phyloP scores from a whole-genome alignment of 2,797 vertebrate species.

The Bufotes viridis region DNA sequence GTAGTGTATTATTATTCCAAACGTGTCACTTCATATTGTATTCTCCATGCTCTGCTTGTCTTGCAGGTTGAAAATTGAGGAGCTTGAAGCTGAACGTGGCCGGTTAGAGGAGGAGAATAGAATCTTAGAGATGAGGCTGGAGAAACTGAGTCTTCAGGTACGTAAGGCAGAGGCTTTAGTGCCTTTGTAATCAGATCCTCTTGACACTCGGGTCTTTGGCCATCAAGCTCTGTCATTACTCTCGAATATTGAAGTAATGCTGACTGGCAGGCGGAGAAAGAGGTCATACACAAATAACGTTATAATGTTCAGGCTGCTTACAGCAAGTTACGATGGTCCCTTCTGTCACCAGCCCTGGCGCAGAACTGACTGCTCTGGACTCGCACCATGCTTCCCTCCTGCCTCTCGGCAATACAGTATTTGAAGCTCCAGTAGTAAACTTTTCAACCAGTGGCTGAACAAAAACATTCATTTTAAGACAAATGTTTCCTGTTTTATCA shows the following conservation, averaged over 20 bases:
- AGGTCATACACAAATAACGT: constrained; percentile 33
- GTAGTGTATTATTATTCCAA: constrained; percentile 25
- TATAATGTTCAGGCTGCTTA: constrained; percentile 26
- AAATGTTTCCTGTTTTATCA: not conserved
- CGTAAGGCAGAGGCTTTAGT: constrained; percentile 38
- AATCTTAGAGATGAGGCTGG: constrained; percentile 85
- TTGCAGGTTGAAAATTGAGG: constrained; percentile 90
- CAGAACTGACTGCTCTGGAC: not conserved
- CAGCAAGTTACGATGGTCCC: not conserved
- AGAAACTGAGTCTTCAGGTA: constrained; percentile 89
- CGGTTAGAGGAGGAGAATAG: constrained; percentile 86
- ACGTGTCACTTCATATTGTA: constrained; percentile 34
- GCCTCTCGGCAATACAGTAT: not conserved
- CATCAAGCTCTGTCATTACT: constrained; percentile 42
- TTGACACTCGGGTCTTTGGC: constrained; percentile 45
- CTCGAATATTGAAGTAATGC: constrained; percentile 29
- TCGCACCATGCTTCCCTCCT: not conserved
- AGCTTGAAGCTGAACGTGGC: constrained; percentile 86
- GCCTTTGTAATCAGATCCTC: constrained; percentile 44
- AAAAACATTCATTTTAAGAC: not conserved
- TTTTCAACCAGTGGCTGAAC: not conserved
- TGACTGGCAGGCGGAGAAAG: constrained; percentile 52
- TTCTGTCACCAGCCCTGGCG: not conserved
- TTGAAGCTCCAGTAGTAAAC: not conserved
- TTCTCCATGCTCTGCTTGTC: constrained; percentile 14